Base-by-base conservation (phyloP, 2,113 vertebrate species). In the Xenotilapia longispinis region DNA sequence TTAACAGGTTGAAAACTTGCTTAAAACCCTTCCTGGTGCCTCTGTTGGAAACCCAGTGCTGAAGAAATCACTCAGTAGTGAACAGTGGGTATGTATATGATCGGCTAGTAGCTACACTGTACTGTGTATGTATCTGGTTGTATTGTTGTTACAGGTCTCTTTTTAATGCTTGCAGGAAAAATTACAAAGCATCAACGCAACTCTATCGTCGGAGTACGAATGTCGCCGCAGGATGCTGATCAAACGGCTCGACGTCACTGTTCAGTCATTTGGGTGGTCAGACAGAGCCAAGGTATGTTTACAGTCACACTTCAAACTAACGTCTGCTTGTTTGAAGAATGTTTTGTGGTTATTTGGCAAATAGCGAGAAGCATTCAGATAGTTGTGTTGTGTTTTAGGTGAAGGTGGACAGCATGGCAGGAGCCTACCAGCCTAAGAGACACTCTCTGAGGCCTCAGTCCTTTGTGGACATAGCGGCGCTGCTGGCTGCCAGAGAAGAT, bases 221-320 rank as follows among this genome's bases (percentile, higher is more conserved):
- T 98, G 98, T 92, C 97, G 99, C 2, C 95, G 98, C 11, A 96
- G 97, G 81, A 98, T 99, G 99, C 91, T 99, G 91, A 97, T 99
- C 94, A 99, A 99, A 73, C 97, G 98, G 1, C 96, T 99, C 14
- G 99, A 99, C 60, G 98, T 99, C 80, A 99, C 98, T 0, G 96
- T 99, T 33, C 98, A 99, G 95, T 99, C 99, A 3, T 99, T 99
- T 51, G 97, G 98, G 3, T 99, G 99, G 98, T 99, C 98, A 3
- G 98, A 99, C 47, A 96, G 97, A 96, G 99, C 99, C 12, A 99
- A 99, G 97, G 98, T 96, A 94, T 45, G 91, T 89, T 82, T 6
- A 21, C n/a, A 8, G 9, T 55, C 15, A 8, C 8, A 9, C 8
- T n/a, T 23, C 11, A 51, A 15, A 45, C 8, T 8, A 2, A 17